Evolutionary conservation across 1,140 invertebrate species (phyloP), one percentile per base, ranked within the genome.

Genomic region (Portunus trituberculatus): DNA sequence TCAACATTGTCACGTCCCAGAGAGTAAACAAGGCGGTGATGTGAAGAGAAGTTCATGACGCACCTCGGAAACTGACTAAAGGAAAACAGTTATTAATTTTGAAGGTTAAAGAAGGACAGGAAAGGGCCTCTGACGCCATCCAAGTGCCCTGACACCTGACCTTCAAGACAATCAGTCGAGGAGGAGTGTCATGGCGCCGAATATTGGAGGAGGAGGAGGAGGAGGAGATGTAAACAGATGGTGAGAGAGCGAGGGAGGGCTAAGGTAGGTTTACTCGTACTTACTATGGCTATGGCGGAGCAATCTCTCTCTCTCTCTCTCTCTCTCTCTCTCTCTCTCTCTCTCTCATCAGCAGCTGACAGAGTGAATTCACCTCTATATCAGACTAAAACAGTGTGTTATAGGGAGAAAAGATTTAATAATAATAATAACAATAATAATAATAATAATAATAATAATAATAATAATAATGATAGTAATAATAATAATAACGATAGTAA

Each of bases 101-200:
- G 67, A 76, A 76, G 67, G 67, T 76, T 8, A 76, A 76, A 76
- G 67, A 76, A 25, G 7, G 20, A 76, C 67, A 76, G 67, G n/a
- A 76, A 76, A 76, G 6, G 25, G 67, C 67, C 20, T n/a, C 67
- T 76, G 67, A 76, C 67, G 67, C 20, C 67, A 76, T 2, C 16
- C 67, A 76, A 76, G 67, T 76, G 67, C 20, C 67, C 67, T n/a
- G 67, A 76, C 67, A n/a, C 67, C 67, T 76, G 67, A 76, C 67
- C 67, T 76, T 76, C 20, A 76, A 76, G 67, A n/a, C 67, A 76
- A 76, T 76, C 67, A 76, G 67, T 8, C 0, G n/a, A 59, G 52
- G 67, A 20, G 67, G 67, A 76, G 67, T n/a, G 67, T 76, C 67
- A 76, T 12, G 67, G 67, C 67, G 67, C 67, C 67, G n/a, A 20